phyloP scores from a whole-genome alignment of 2,797 vertebrate species.

The Ctenopoma multispine region DNA sequence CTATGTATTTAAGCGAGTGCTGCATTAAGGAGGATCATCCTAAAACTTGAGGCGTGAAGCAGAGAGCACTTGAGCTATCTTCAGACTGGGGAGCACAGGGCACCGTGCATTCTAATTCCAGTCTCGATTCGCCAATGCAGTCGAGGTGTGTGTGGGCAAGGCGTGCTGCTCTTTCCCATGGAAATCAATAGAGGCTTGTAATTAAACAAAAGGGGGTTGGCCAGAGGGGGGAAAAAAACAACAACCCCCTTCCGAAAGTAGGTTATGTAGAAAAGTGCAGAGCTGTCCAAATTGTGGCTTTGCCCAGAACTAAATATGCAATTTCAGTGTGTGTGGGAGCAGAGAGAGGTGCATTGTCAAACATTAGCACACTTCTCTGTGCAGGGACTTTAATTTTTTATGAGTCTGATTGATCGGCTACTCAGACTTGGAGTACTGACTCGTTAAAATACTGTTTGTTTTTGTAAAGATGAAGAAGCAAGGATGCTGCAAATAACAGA shows the following conservation, averaged over 20 bases:
- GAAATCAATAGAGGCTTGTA: slow-evolving; percentile 89
- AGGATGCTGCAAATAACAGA: slow-evolving; percentile 35
- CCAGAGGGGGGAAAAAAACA: slow-evolving; percentile 65
- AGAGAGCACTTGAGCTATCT: slow-evolving; percentile 74
- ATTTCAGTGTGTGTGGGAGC: slow-evolving; percentile 66
- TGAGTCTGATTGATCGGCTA: slow-evolving; percentile 77
- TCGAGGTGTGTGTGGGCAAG: slow-evolving; percentile 82
- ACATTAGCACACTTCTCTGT: slow-evolving; percentile 66
- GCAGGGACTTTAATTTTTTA: slow-evolving; percentile 72
- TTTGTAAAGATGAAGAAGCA: slow-evolving; percentile 61
- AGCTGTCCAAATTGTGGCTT: slow-evolving; percentile 83
- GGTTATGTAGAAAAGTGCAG: slow-evolving; percentile 85
- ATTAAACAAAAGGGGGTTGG: slow-evolving; percentile 89
- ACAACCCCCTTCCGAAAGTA: slow-evolving; percentile 82
- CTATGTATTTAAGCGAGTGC: slow-evolving; percentile 69
- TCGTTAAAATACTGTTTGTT: slow-evolving; percentile 74
- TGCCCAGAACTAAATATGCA: slow-evolving; percentile 80
- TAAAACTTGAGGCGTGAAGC: slow-evolving; percentile 75
- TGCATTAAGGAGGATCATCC: slow-evolving; percentile 79
- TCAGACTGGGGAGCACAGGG: slow-evolving; percentile 70
- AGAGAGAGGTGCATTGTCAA: slow-evolving; percentile 54
- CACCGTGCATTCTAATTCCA: slow-evolving; percentile 82
- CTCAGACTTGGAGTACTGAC: slow-evolving; percentile 55
- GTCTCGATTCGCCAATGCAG: slow-evolving; percentile 79
- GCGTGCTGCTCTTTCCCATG: slow-evolving; percentile 87